Percentiles rank a stretch among this genome's conserved stretches.
These are phyloP conservation scores for Bombus fervidus DNA, from an alignment of 1,140 invertebrate genomes.

Conservation along the genomic window DNA sequence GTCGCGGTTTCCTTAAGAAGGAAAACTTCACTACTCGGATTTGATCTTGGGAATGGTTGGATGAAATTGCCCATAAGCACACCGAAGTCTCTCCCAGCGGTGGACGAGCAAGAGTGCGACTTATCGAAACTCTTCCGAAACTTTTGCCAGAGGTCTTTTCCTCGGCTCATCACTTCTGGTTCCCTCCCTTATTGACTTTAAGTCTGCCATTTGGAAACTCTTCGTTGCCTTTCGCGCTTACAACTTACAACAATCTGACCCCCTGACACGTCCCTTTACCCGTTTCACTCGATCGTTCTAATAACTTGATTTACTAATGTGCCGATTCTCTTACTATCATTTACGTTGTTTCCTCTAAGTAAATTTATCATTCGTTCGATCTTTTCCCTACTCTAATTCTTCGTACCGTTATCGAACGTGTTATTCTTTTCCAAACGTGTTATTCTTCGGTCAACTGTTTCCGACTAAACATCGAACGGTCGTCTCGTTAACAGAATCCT, in stretches of 20 bases:
- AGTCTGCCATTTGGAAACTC: conserved; percentile 56
- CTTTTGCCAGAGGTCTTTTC: conserved; percentile 61
- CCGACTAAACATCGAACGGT: background rate
- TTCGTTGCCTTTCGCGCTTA: conserved; percentile 14
- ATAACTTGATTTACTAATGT: background rate
- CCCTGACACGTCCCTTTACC: background rate
- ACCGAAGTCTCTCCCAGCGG: conserved; percentile 48
- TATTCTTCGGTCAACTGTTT: background rate
- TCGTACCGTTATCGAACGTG: no score
- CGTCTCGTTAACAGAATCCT: background rate
- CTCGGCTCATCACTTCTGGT: conserved; percentile 61
- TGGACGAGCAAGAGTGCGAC: conserved; percentile 61
- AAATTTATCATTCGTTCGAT: no score
- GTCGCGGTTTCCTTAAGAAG: conserved; percentile 39
- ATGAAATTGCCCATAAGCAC: conserved; percentile 66
- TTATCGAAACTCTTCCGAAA: conserved; percentile 69
- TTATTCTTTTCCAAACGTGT: no score
- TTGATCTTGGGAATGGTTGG: conserved; percentile 58
- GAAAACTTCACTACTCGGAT: conserved; percentile 61
- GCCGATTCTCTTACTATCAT: background rate
- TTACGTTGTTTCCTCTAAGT: no score
- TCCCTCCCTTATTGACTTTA: conserved; percentile 74
- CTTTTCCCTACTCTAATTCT: no score
- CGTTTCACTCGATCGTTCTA: background rate
- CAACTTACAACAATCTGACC: conserved; percentile 2